Percentiles rank a stretch among this genome's conserved stretches.
phyloP scores from a whole-genome alignment of 2,797 vertebrate species.

The Acanthurus leucopareius region DNA sequence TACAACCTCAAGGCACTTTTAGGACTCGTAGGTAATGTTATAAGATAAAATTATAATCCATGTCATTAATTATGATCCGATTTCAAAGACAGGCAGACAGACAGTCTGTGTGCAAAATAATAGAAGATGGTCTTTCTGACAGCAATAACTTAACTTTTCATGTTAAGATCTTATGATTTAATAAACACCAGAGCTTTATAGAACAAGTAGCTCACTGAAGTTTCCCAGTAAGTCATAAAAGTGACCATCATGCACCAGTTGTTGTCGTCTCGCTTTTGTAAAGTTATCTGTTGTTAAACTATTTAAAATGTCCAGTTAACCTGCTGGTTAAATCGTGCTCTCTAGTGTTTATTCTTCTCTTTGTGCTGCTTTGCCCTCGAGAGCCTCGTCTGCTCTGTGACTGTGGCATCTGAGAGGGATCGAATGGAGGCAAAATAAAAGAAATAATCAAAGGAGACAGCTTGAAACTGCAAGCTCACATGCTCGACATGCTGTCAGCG shows the following conservation, averaged over 20 bases:
- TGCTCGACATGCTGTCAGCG: not conserved
- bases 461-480: constrained; percentile 12
- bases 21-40: not conserved
- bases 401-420: constrained; percentile 17
- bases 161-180: not conserved
- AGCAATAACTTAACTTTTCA: not conserved
- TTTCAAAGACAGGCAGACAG: too few species aligned
- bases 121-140: not conserved
- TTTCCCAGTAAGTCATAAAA: too few species aligned
- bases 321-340: not conserved
- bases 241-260: too few species aligned
- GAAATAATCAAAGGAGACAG: constrained; percentile 19
- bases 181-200: too few species aligned
- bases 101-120: not conserved
- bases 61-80: not conserved
- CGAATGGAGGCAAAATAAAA: constrained; percentile 11
- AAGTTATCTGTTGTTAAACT: not conserved
- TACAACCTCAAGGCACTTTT: not conserved
- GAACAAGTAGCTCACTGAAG: too few species aligned
- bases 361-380: constrained; percentile 14
- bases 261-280: not conserved
- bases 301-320: not conserved
- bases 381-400: constrained; percentile 20
- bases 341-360: not conserved
- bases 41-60: not conserved